A percentile compares a stretch with the other conserved stretches of the same genome.
phyloP scores from a whole-genome alignment of 2,113 vertebrate genomes.

The Pituophis catenifer region DNA sequence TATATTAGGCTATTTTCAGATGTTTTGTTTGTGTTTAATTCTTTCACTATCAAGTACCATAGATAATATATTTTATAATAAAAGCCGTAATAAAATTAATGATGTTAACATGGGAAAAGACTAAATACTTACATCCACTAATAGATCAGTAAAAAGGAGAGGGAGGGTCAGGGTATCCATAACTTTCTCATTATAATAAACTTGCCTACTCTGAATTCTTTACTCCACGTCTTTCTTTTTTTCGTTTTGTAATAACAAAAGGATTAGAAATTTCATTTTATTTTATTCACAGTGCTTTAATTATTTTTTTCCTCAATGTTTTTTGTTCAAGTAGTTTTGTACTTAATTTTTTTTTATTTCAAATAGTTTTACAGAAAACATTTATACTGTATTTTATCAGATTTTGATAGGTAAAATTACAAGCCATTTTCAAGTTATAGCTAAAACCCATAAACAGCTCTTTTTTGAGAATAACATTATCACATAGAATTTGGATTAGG shows the following conservation, averaged over 20 bases:
- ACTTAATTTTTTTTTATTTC: background rate
- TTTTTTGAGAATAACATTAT: background rate
- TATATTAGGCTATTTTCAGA: background rate
- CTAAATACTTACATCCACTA: slow-evolving; percentile 8
- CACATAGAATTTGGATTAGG: background rate
- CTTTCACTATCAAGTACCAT: background rate
- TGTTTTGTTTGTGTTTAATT: background rate
- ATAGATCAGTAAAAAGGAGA: background rate
- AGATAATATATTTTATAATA: background rate
- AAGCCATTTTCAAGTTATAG: background rate
- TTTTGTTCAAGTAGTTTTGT: slow-evolving; percentile 21
- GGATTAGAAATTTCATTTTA: background rate
- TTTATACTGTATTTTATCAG: background rate
- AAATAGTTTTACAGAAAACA: background rate
- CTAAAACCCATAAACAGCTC: background rate
- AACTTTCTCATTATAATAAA: background rate
- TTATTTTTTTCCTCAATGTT: background rate
- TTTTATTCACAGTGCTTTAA: slow-evolving; percentile 3
- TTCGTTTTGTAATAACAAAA: background rate
- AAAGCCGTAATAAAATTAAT: background rate
- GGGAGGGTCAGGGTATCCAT: background rate
- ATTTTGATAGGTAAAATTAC: background rate
- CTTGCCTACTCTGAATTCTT: background rate
- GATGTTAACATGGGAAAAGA: background rate
- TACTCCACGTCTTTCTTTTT: background rate